Percentiles rank a stretch among this genome's conserved stretches.
Conservation (phyloP, 2,113 vertebrate species). For the Paralichthys olivaceus region DNA sequence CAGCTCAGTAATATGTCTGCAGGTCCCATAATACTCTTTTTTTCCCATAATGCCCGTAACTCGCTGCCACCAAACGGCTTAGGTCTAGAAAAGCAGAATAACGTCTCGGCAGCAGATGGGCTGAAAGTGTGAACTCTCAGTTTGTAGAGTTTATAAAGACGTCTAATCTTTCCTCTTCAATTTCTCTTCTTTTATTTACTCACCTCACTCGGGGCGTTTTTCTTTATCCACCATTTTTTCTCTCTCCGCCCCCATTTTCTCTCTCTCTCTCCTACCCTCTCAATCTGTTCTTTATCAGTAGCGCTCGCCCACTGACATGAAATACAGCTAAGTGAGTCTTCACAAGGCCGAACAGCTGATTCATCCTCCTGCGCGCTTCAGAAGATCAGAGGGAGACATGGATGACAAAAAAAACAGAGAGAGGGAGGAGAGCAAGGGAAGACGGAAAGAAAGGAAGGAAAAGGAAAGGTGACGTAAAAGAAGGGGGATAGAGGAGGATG, state of each 20-base stretch:
- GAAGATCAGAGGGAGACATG: neutral
- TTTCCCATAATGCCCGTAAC: slow-evolving; percentile 41
- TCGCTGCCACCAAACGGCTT: neutral
- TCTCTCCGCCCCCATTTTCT: neutral
- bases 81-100: slow-evolving; percentile 37
- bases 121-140: neutral
- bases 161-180: slow-evolving; percentile 32
- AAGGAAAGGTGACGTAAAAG: neutral
- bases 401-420: neutral
- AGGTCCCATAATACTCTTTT: slow-evolving; percentile 17
- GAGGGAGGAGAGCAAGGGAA: neutral
- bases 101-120: slow-evolving; percentile 28
- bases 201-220: slow-evolving; percentile 25
- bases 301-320: slow-evolving; percentile 29
- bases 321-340: slow-evolving; percentile 43
- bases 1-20: slow-evolving; percentile 23
- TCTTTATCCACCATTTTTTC: slow-evolving; percentile 30
- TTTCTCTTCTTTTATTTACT: slow-evolving; percentile 45
- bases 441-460: too few species aligned
- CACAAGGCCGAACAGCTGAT: slow-evolving; percentile 29
- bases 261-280: neutral
- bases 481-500: neutral
- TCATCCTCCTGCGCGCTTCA: slow-evolving; percentile 42
- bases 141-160: slow-evolving; percentile 22
- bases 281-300: slow-evolving; percentile 26